phyloP scores from a whole-genome alignment of 2,888 invertebrate genomes.

The Drosophila incognita region DNA sequence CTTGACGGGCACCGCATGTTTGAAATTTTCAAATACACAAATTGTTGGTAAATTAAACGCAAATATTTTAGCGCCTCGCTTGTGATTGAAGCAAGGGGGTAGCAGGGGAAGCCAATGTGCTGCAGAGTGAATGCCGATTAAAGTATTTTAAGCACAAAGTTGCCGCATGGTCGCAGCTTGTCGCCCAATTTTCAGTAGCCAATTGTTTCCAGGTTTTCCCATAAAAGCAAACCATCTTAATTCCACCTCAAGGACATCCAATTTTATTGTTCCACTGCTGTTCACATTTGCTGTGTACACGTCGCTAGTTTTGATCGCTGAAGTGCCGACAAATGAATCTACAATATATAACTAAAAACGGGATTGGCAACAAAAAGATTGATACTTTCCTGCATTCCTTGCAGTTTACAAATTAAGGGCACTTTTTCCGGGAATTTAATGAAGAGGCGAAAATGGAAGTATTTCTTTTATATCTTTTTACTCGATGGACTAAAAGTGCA shows the following conservation, averaged over 20 bases:
- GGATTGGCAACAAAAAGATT: neutral
- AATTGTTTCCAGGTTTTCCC: neutral
- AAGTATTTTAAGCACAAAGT: constrained; percentile 7
- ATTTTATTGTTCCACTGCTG: neutral
- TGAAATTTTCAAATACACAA: constrained; percentile 23
- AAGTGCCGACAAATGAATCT: neutral
- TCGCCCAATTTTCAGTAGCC: neutral
- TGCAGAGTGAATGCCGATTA: neutral
- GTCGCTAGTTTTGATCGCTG: neutral
- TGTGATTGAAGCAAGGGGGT: neutral
- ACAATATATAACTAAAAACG: neutral
- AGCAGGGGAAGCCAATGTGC: neutral
- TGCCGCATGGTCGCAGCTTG: constrained; percentile 9
- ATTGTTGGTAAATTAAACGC: constrained; percentile 23
- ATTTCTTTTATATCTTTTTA: neutral
- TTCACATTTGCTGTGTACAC: neutral
- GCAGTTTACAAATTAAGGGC: neutral
- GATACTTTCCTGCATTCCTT: neutral
- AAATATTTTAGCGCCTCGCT: constrained; percentile 12
- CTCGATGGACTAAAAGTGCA: neutral
- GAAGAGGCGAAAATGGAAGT: neutral
- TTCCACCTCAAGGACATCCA: neutral
- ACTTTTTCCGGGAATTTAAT: neutral
- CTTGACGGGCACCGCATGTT: constrained; percentile 18
- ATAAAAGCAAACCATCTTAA: neutral